Evolutionary conservation across 2,888 invertebrate species (phyloP), one percentile per base, ranked within the genome.

Genomic region (Anodontia alba): DNA sequence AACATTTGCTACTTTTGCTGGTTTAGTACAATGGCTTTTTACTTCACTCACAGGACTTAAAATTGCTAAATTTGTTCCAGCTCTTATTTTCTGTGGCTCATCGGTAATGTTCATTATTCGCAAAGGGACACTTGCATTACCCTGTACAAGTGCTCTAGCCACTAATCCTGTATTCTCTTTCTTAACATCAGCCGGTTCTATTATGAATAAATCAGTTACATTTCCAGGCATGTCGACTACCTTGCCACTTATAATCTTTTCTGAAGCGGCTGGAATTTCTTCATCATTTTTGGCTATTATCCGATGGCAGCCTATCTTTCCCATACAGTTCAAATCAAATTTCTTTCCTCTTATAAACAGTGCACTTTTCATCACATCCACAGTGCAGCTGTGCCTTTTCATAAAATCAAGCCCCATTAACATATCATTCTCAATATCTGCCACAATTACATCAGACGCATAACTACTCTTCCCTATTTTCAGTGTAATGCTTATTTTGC

Each of bases 31-130:
- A 10, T 29, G 1, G 20, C 73, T 29, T 17, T 68, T 38, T 12
- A 78, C 54, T 26, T 29, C 66, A 26, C 46, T 20, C 2, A 81
- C 74, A 8, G 36, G 69, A 33, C 68, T 81, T 26, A 75, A 1
- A 36, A 10, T 54, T 0, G 78, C 81, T 71, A 75, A 29, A 46
- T 81, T 71, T 38, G 84, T 81, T 26, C 80, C 80, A 29, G 43
- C 54, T 51, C 83, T 71, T n/a, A 83, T 33, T 26, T 49, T 73
- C 31, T 73, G 73, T 33, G 70, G 31, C 69, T 81, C 76, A 12
- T 80, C 71, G 26, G 79, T 72, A 20, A 83, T 38, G 74, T 87
- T 84, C 78, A 79, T 80, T 2, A 83, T 62, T 49, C 81, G 38
- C 10, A 87, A 29, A 3, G 84, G 83, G 1, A 84, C 78, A 33